Evolutionary conservation across 2,888 invertebrate species (phyloP).

Genomic region (Pyrrhosoma nymphula): DNA sequence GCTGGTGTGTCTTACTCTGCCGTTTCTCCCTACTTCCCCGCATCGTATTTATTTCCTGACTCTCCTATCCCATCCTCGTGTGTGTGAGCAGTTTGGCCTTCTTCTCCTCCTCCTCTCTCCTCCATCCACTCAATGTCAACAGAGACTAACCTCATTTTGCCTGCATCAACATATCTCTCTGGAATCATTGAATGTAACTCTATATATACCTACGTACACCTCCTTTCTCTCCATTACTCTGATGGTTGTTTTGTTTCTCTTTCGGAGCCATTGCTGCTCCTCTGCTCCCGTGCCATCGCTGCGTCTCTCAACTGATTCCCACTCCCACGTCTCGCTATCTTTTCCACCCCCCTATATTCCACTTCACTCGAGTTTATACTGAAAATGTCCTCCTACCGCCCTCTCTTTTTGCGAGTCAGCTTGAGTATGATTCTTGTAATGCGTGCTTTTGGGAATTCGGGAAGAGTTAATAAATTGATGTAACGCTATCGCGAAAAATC

Average conservation of each 20-base stretch:
- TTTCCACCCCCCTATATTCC: neutral
- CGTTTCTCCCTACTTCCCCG: neutral
- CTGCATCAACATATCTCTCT: slow-evolving; percentile 48
- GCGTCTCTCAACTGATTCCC: neutral
- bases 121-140: slow-evolving; percentile 37
- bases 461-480: neutral
- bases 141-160: slow-evolving; percentile 55
- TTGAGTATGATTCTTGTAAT: neutral
- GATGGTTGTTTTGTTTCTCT: neutral
- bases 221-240: neutral
- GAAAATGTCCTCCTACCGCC: neutral
- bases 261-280: neutral
- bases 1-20: neutral
- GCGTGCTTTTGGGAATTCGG: neutral
- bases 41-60: neutral
- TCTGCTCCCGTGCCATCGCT: neutral
- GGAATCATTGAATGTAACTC: slow-evolving; percentile 46
- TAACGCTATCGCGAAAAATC: neutral
- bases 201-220: neutral
- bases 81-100: too few species aligned
- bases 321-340: neutral
- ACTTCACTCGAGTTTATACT: neutral
- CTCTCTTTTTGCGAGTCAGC: neutral
- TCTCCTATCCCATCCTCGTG: too few species aligned
- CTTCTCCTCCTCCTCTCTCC: neutral